Evolutionary conservation across 2,888 invertebrate genomes (phyloP).

Genomic region (Sepiola atlantica): DNA sequence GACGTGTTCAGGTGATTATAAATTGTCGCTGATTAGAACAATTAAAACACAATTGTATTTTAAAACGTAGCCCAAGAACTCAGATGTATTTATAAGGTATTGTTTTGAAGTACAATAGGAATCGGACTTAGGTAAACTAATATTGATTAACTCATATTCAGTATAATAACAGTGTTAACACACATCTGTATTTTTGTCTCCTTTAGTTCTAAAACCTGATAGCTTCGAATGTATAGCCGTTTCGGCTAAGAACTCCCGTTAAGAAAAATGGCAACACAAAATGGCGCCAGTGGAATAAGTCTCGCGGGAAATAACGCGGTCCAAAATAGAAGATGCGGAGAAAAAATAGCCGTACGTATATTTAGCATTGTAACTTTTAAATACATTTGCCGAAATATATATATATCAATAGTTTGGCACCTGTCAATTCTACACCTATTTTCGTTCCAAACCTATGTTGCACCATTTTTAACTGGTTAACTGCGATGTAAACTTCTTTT

Average conservation of each 20-base stretch:
- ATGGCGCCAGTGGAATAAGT: background rate
- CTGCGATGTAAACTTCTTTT: background rate
- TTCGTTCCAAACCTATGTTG: no score
- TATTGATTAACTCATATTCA: no score
- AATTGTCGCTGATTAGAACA: no score
- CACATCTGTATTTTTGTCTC: background rate
- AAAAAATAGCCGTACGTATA: background rate
- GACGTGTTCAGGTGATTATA: no score
- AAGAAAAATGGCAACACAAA: background rate
- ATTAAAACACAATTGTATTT: no score
- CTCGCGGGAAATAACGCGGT: background rate
- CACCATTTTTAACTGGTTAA: background rate
- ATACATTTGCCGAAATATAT: background rate
- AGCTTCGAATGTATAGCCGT: background rate
- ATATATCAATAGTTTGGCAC: background rate
- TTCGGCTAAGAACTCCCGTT: background rate
- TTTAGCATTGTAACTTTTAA: background rate
- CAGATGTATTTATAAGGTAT: no score
- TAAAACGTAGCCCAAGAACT: no score
- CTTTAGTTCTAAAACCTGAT: background rate
- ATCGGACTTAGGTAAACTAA: no score
- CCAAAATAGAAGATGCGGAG: background rate
- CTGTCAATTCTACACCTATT: background rate
- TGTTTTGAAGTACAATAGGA: no score
- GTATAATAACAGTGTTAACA: no score